phyloP scores from a whole-genome alignment of 2,797 vertebrate genomes.

The Rhinella marina region DNA sequence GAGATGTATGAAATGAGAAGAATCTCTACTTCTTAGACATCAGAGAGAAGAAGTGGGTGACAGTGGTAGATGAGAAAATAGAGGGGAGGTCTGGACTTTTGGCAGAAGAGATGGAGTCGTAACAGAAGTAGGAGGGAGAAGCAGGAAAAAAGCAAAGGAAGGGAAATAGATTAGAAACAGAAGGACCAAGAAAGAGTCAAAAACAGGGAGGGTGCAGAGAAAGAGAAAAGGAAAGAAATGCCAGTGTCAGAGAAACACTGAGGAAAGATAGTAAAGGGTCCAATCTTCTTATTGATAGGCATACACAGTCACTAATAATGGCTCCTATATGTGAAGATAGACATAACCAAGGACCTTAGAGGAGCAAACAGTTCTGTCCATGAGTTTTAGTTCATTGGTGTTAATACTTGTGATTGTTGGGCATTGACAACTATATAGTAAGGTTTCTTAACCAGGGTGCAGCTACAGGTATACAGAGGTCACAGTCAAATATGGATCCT shows the following conservation, averaged over 20 bases:
- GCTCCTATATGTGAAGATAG: neutral
- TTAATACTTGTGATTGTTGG: too few species aligned
- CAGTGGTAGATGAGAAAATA: neutral
- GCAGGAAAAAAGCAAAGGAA: neutral
- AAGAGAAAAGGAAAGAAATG: neutral
- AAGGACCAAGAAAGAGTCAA: neutral
- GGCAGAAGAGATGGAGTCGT: neutral
- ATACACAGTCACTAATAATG: neutral
- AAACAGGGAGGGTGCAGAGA: neutral
- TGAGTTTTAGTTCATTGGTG: too few species aligned
- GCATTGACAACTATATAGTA: neutral
- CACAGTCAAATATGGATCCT: neutral
- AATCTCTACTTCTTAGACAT: neutral
- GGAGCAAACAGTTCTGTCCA: neutral
- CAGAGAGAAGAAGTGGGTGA: neutral
- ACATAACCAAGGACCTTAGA: neutral
- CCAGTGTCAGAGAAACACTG: neutral
- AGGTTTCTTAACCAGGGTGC: neutral
- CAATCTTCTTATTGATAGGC: neutral
- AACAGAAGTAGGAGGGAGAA: neutral
- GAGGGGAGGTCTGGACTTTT: neutral
- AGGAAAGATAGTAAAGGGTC: neutral
- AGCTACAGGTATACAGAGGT: neutral
- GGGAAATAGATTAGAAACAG: constrained; percentile 12
- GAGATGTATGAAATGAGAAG: neutral